phyloP scores from a whole-genome alignment of 2,797 vertebrate species.

The Crax fasciolata region DNA sequence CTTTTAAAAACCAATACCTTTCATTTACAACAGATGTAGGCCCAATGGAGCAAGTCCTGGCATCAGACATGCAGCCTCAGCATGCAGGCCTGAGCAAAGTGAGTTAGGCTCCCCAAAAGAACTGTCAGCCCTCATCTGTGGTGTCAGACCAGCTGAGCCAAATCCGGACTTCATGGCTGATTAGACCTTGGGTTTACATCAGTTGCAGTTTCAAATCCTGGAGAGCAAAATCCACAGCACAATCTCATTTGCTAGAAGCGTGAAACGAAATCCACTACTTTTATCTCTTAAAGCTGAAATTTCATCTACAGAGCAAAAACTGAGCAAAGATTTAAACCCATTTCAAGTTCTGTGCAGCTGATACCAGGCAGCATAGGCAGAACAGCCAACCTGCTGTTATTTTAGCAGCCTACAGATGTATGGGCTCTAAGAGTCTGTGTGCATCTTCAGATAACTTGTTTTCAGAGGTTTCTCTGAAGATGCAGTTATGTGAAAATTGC shows the following conservation, averaged over 20 bases:
- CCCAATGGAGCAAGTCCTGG: not conserved
- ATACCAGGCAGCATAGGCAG: not conserved
- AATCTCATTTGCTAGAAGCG: not conserved
- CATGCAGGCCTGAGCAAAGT: not conserved
- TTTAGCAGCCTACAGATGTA: not conserved
- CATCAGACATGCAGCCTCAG: accelerated
- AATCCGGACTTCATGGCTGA: not conserved
- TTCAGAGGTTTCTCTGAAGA: not conserved
- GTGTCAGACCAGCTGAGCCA: not conserved
- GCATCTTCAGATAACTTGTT: not conserved
- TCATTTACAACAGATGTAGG: not conserved
- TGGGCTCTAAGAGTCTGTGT: not conserved
- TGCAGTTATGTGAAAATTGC: not conserved
- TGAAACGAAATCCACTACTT: not conserved
- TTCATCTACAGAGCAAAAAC: not conserved
- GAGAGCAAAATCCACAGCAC: not conserved
- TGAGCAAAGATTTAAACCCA: not conserved
- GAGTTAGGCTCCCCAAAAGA: not conserved
- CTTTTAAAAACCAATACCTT: not conserved
- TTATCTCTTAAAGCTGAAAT: not conserved
- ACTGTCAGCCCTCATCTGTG: accelerated
- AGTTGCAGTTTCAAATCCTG: not conserved
- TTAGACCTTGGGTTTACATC: not conserved
- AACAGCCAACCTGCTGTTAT: not conserved
- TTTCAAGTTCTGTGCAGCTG: not conserved